Base-by-base conservation (phyloP, 2,113 vertebrate species). In the Megalops atlanticus region DNA sequence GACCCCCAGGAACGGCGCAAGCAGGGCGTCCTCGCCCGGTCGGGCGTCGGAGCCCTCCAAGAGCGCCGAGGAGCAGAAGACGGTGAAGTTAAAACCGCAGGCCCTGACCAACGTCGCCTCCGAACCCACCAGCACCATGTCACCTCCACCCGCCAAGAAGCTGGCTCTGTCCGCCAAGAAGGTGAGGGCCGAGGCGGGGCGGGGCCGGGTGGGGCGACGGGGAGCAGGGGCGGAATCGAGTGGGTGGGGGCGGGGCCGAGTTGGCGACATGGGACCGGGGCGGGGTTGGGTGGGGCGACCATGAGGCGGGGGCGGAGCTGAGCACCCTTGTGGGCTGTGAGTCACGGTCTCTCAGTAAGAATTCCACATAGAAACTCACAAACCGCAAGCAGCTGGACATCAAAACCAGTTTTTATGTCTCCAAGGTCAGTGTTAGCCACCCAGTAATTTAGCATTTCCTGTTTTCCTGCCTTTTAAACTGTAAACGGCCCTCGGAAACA, bases 111-210 rank as follows among this genome's bases (percentile, higher is more conserved):
- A 87, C 4, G 0, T 92, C 0, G 0, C 88, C 0, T 74, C 89
- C 0, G 94, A 95, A 85, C 84, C 73, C 70, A 83, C 90, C 82
- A 95, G 89, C 89, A 85, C 91, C 88, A 95, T 87, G 86, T 96
- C 96, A 0, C 95, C 96, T 0, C 96, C 96, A 0, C 96, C 96
- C 1, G 95, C 95, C 86, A 97, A 96, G 85, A 98, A 95, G 39
- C 91, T 95, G 84, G 95, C 90, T 0, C 94, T 97, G 64, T 97
- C 95, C 0, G 94, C 94, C 90, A 97, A 93, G 91, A 97, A 97
- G 96, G 97, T 99, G 90, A 93, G 93, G 21, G 27, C n/a, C n/a
- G n/a, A n/a, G 45, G 36, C 72, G 4, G 27, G 15, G 39, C 27
- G 43, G 40, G 10, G 6, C 39, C 2, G 71, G 35, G 21, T 33